Evolutionary conservation across 1,140 invertebrate genomes (phyloP), one percentile per base, ranked within the genome.

Genomic region (Habropoda laboriosa): DNA sequence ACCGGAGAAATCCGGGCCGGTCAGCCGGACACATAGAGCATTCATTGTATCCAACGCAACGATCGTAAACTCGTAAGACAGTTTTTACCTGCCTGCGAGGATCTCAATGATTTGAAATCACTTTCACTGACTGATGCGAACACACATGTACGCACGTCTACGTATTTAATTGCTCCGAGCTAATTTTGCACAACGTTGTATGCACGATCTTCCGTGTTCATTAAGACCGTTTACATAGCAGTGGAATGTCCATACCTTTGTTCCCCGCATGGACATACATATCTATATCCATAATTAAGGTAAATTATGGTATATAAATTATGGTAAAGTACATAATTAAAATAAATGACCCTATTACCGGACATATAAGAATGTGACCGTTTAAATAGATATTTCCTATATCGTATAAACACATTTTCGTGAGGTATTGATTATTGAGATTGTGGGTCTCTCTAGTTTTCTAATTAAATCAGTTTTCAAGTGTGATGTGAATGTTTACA

Each of bases 71-170:
- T 18, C 13, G 1, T 35, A 18, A 40, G 35, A 30, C 27, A 30
- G 18, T 71, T 57, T 57, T 57, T 40, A 27, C 21, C 21, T 12
- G 35, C 51, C 45, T 32, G 47, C 10, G 21, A 49, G 13, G 12
- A 24, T 67, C 45, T 49, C 21, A 35, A 42, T 57, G 38, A 57
- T 71, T 71, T 57, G 24, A 55, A 71, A 57, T 57, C 68, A 71
- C 51, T 71, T 71, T 71, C 51, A 40, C 68, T 35, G 27, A 27
- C 13, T 49, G 30, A 67, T 49, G 30, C 18, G 40, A 45, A 45
- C 12, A 30, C 27, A 21, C 21, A 45, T 45, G 49, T 18, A 7
- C 24, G 18, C 21, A 32, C 21, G n/a, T 35, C 45, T 49, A n/a
- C n/a, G n/a, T n/a, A n/a, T n/a, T n/a, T n/a, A 21, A 49, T 49